Conservation (phyloP, 1,140 invertebrate genomes). For the Druon quercuslanigerum region DNA sequence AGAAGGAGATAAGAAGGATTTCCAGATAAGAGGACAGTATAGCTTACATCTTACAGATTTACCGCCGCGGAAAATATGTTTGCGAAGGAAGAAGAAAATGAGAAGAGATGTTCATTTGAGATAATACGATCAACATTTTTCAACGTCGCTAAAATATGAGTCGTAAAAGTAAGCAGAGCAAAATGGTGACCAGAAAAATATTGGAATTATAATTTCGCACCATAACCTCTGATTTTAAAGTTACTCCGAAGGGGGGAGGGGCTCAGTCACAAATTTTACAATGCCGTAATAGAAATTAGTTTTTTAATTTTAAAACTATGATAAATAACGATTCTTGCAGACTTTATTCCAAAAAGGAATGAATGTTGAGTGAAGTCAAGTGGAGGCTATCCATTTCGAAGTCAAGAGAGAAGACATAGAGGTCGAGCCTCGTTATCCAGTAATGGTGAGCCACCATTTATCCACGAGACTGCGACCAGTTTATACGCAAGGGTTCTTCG, state of each 20-base stretch:
- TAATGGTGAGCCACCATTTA: slow-evolving; percentile 62
- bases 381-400: neutral
- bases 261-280: too few species aligned
- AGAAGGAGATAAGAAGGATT: neutral
- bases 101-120: neutral
- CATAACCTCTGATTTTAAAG: too few species aligned
- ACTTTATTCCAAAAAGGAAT: neutral
- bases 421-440: slow-evolving; percentile 53
- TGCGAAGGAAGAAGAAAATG: neutral
- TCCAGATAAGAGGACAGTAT: slow-evolving; percentile 6
- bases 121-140: too few species aligned
- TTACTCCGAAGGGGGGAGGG: too few species aligned
- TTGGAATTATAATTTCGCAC: too few species aligned
- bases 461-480: slow-evolving; percentile 39
- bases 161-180: too few species aligned
- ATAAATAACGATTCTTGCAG: neutral
- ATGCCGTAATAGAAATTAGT: neutral
- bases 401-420: slow-evolving; percentile 19
- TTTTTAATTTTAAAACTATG: slow-evolving; percentile 7
- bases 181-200: too few species aligned
- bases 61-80: neutral
- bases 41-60: neutral
- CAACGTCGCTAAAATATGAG: too few species aligned
- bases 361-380: neutral
- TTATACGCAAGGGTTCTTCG: slow-evolving; percentile 39